These are phyloP conservation scores for Ammospiza nelsoni DNA, from an alignment of 2,113 vertebrate genomes.

Conservation along the genomic window DNA sequence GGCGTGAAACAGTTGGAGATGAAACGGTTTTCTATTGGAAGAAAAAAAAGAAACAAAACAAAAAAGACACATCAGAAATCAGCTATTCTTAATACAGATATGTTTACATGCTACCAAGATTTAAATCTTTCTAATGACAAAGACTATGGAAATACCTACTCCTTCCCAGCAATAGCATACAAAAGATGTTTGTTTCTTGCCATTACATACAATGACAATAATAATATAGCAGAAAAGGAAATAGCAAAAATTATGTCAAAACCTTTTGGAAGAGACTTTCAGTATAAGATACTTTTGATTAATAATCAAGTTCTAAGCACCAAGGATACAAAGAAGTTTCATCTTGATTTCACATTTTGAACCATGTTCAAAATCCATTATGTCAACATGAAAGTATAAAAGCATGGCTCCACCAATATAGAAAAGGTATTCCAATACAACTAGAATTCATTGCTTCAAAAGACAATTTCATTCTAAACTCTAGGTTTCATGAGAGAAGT, in stretches of 20 bases:
- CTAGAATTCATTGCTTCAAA: not conserved
- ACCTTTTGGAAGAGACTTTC: not conserved
- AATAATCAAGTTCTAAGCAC: not conserved
- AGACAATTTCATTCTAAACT: not conserved
- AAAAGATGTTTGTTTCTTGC: not conserved
- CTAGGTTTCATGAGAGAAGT: not conserved
- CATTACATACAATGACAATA: not conserved
- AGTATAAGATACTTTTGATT: not conserved
- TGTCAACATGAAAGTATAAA: not conserved
- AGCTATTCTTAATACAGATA: not conserved
- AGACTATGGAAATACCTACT: not conserved
- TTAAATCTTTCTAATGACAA: not conserved
- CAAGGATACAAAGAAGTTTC: not conserved
- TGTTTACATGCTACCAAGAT: not conserved
- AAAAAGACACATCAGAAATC: not conserved
- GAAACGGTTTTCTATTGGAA: constrained; percentile 86
- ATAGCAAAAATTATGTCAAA: not conserved
- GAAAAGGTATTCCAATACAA: not conserved
- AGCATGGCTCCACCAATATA: not conserved
- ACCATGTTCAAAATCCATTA: not conserved
- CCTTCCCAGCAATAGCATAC: not conserved
- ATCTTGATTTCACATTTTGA: not conserved
- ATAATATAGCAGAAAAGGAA: not conserved
- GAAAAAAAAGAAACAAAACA: not conserved
- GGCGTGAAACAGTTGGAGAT: constrained; percentile 91